Percentiles rank a stretch among this genome's conserved stretches.
phyloP scores from a whole-genome alignment of 2,113 vertebrate genomes.

The Sebastes fasciatus region DNA sequence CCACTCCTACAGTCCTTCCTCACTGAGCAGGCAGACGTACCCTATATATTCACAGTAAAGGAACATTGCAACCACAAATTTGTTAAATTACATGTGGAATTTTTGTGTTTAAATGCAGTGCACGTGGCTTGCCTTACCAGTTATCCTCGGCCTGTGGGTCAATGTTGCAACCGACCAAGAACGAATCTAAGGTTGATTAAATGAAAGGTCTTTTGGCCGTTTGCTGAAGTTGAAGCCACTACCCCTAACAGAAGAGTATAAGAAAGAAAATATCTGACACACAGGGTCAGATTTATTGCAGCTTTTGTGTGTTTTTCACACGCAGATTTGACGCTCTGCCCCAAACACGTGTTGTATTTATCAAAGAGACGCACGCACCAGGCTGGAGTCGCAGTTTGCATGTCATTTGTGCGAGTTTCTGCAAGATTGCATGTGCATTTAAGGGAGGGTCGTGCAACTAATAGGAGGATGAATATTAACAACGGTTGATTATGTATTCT shows the following conservation, averaged over 20 bases:
- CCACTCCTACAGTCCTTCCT: not conserved
- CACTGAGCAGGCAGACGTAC: not conserved
- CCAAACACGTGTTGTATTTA: not conserved
- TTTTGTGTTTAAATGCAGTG: slow-evolving; percentile 3
- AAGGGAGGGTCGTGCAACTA: no score
- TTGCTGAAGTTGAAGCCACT: not conserved
- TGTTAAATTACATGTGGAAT: not conserved
- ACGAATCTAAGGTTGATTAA: not conserved
- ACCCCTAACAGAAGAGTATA: not conserved
- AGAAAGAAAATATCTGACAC: not conserved
- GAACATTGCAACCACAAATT: not conserved
- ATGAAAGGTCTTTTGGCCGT: not conserved
- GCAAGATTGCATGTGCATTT: not conserved
- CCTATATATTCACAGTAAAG: slow-evolving; percentile 8
- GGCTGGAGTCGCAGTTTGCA: not conserved
- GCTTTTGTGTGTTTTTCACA: not conserved
- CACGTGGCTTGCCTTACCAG: not conserved
- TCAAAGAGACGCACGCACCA: not conserved
- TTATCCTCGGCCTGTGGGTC: slow-evolving; percentile 7
- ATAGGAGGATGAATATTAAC: no score
- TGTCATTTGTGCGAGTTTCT: not conserved
- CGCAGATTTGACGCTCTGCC: not conserved
- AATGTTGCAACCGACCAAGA: slow-evolving; percentile 3
- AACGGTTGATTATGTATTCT: no score
- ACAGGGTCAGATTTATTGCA: not conserved